phyloP scores from a whole-genome alignment of 2,113 vertebrate genomes.

The Trematocara zebra region DNA sequence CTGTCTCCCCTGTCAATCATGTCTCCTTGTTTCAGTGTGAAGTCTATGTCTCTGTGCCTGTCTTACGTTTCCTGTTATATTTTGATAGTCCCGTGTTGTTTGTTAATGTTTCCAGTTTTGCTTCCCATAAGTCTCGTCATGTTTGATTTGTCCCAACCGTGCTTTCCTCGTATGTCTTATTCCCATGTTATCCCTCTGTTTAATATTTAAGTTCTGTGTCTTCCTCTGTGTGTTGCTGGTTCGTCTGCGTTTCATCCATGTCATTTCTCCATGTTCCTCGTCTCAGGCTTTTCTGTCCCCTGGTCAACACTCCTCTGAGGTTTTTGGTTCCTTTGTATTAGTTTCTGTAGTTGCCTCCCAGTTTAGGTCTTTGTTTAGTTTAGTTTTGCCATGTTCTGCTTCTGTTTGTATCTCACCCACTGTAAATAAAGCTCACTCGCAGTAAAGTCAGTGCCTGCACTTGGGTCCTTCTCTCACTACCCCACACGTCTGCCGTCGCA shows the following conservation, averaged over 20 bases:
- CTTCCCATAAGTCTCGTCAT: rapidly evolving
- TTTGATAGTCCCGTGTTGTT: rapidly evolving
- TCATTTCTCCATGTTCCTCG: rapidly evolving
- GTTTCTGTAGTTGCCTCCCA: not conserved
- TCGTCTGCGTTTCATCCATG: rapidly evolving
- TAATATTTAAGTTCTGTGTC: not conserved
- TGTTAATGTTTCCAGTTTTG: not conserved
- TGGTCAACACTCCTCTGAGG: rapidly evolving
- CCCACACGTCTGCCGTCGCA: rapidly evolving
- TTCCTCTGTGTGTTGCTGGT: not conserved
- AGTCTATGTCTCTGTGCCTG: not conserved
- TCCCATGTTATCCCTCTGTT: not conserved
- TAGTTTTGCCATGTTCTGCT: not conserved
- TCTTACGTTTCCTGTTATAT: not conserved
- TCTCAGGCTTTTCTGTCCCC: not conserved
- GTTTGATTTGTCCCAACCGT: rapidly evolving
- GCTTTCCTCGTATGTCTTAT: rapidly evolving
- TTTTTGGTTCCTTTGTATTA: not conserved
- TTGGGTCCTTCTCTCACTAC: not conserved
- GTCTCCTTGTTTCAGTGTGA: not conserved
- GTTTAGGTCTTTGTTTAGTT: not conserved
- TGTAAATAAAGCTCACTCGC: not conserved
- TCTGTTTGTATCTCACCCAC: not conserved
- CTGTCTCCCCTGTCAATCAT: rapidly evolving
- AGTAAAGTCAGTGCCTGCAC: not conserved